phyloP scores from a whole-genome alignment of 2,797 vertebrate genomes.

The Brachymystax lenok region DNA sequence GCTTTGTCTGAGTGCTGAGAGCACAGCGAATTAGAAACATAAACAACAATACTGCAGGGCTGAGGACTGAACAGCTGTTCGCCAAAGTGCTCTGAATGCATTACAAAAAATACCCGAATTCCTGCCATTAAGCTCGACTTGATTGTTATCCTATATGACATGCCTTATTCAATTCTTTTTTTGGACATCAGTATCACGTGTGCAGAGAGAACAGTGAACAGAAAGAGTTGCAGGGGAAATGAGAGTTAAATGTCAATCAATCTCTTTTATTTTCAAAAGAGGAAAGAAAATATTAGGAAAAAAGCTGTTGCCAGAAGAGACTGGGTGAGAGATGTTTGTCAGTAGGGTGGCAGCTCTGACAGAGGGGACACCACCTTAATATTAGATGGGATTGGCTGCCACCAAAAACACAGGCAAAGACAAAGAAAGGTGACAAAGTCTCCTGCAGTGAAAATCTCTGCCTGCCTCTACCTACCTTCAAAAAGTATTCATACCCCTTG shows the following conservation, averaged over 20 bases:
- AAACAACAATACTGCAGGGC: background rate
- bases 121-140: background rate
- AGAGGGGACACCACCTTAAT: conserved; percentile 1
- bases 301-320: background rate
- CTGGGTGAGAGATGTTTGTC: too few species aligned
- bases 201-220: background rate
- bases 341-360: background rate
- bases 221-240: background rate
- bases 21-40: background rate
- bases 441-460: too few species aligned
- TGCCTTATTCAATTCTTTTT: background rate
- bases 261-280: background rate
- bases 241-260: background rate
- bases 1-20: background rate
- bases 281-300: background rate
- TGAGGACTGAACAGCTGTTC: background rate
- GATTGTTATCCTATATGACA: background rate
- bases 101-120: background rate
- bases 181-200: background rate
- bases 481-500: too few species aligned
- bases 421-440: background rate
- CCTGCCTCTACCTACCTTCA: too few species aligned
- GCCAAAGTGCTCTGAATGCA: background rate
- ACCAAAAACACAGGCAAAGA: background rate
- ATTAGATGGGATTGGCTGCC: background rate